Percentiles rank a stretch among this genome's conserved stretches.
Conservation (phyloP, 53 echinoderm and acorn worm genomes). For the Temnopleurus reevesii region DNA sequence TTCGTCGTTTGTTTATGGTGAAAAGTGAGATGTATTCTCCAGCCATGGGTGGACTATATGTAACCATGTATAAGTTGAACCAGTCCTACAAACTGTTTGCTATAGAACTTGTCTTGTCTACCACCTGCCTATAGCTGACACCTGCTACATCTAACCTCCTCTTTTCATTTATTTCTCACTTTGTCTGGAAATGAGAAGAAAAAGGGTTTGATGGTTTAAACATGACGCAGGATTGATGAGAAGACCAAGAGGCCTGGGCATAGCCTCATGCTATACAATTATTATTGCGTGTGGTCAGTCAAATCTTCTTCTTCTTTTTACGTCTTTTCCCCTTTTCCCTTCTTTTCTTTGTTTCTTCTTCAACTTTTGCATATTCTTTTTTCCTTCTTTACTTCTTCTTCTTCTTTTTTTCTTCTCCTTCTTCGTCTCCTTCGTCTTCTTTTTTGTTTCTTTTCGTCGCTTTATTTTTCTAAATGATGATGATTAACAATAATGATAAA, state of each 20-base stretch:
- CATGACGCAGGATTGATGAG: constrained; percentile 6
- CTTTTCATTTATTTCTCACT: neutral
- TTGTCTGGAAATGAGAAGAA: constrained; percentile 13
- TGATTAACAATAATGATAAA: too few relatives aligned
- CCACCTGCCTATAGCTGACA: constrained; percentile 27
- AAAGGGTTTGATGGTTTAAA: constrained; percentile 20
- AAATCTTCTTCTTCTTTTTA: neutral
- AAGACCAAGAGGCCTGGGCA: neutral
- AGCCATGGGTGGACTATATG: too few relatives aligned
- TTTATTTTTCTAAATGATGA: too few relatives aligned
- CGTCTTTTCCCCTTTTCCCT: neutral
- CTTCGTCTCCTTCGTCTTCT: neutral
- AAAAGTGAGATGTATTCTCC: too few relatives aligned
- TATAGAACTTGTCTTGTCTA: constrained; percentile 14
- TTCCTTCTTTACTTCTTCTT: neutral
- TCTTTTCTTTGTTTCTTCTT: neutral
- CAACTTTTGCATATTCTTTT: neutral
- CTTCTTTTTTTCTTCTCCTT: too few relatives aligned
- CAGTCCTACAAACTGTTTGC: neutral
- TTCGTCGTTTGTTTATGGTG: too few relatives aligned
- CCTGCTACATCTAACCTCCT: neutral
- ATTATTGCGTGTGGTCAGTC: constrained; percentile 11
- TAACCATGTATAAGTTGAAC: too few relatives aligned
- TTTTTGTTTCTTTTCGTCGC: neutral
- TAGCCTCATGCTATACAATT: too few relatives aligned